Evolutionary conservation across 2,797 vertebrate genomes (phyloP).

Genomic region (Pangasius macronema): DNA sequence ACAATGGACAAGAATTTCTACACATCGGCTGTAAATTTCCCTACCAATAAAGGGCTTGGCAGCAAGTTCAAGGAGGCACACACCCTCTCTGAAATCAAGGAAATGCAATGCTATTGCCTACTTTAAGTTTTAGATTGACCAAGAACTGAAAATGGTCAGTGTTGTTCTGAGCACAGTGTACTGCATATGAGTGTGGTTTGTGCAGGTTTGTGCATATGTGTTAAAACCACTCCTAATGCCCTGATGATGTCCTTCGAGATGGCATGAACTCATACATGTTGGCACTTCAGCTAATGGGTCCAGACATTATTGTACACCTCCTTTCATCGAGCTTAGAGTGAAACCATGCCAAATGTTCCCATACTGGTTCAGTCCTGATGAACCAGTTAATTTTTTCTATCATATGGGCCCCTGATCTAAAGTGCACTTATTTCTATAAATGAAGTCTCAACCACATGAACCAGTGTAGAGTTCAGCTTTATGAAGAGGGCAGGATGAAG

Average conservation of each 20-base stretch:
- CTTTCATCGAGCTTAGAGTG: background rate
- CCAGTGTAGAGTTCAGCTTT: slow-evolving; percentile 10
- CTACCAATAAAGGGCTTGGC: background rate
- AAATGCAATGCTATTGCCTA: background rate
- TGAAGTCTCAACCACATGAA: background rate
- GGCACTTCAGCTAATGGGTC: background rate
- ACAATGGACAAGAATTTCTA: background rate
- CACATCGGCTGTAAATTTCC: background rate
- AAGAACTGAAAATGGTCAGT: background rate
- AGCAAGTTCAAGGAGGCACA: slow-evolving; percentile 24
- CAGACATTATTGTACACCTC: background rate
- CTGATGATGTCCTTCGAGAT: slow-evolving; percentile 6
- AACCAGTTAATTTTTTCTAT: background rate
- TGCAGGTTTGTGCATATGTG: background rate
- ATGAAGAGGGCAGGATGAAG: slow-evolving; percentile 17
- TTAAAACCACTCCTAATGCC: background rate
- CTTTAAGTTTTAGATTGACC: background rate
- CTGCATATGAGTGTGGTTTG: background rate
- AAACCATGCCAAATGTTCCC: background rate
- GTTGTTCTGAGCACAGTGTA: background rate
- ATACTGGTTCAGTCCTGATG: background rate
- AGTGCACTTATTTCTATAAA: background rate
- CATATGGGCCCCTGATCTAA: background rate
- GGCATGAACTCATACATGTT: background rate
- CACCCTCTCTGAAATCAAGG: background rate